Evolutionary conservation across 2,797 vertebrate genomes (phyloP), one percentile per base, ranked within the genome.

Genomic region (Notolabrus celidotus): DNA sequence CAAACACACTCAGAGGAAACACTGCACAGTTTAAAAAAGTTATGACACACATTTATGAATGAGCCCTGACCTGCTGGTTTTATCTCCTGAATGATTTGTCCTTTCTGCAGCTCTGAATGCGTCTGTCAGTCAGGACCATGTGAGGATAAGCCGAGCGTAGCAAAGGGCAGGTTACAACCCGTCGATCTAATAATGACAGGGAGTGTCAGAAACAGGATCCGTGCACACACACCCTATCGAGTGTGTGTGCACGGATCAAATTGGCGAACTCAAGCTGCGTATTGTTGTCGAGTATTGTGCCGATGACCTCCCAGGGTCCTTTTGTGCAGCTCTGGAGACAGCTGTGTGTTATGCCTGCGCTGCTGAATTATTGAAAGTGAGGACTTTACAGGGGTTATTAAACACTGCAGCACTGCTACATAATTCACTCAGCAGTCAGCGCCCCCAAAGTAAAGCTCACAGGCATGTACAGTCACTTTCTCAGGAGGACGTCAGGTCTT

Each of bases 361-460:
- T 86, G 74, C 54, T 94, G 73, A 92, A 93, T 94, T 88, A 94
- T 94, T 93, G 25, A 92, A 74, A 73, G 52, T 68, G 38, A 78
- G 71, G 56, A 76, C 60, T 65, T 71, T 64, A 59, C 67, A 71
- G 52, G 60, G 69, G 78, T 84, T 80, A 80, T 84, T 85, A 81
- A 86, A 82, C 19, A 54, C 72, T 77, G 60, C 71, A 68, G 70
- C 68, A 38, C 51, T 71, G 46, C 56, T 80, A 51, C 75, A 85
- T 82, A 61, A 86, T 88, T 85, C 73, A 79, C 56, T 59, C 4
- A 61, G 20, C 46, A 53, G 57, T 55, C 39, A 49, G 17, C 5
- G 34, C 56, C 54, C n/a, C 47, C 51, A 80, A 75, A 79, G 59
- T 67, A 51, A 66, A 71, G 17, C 67, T 70, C 33, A 41, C 15